phyloP scores from a whole-genome alignment of 2,113 vertebrate genomes.

The Callocephalon fimbriatum region DNA sequence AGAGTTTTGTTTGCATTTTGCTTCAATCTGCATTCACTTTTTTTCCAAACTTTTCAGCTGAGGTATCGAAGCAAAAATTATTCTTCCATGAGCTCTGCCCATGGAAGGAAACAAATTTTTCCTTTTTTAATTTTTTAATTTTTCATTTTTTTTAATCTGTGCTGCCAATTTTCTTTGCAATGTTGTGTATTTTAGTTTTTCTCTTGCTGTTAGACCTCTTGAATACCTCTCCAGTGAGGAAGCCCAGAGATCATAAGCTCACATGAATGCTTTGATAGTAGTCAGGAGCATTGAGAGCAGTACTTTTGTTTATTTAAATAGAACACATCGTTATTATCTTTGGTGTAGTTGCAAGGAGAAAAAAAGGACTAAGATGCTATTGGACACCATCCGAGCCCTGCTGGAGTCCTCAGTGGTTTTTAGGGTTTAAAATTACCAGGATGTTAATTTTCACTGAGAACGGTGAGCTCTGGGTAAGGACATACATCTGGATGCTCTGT shows the following conservation, averaged over 20 bases:
- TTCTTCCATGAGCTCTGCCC: not conserved
- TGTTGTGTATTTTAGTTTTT: not conserved
- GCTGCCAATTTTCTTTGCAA: not conserved
- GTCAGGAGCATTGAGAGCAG: not conserved
- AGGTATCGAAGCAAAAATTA: not conserved
- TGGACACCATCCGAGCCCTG: not conserved
- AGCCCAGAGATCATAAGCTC: not conserved
- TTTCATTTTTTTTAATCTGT: not conserved
- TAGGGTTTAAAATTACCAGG: conserved; percentile 22
- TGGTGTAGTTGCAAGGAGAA: not conserved
- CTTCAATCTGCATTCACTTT: not conserved
- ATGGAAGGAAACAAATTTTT: not conserved
- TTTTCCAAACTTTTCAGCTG: not conserved
- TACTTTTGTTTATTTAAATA: conserved; percentile 12
- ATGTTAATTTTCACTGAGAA: conserved; percentile 7
- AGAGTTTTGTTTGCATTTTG: not conserved
- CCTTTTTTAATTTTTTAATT: too few species aligned
- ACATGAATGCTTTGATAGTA: not conserved
- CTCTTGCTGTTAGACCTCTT: not conserved
- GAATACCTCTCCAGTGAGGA: not conserved
- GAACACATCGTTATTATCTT: conserved; percentile 4
- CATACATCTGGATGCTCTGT: not conserved
- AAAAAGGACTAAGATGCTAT: not conserved
- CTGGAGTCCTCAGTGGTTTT: not conserved
- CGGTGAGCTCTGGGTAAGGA: not conserved